phyloP scores from a whole-genome alignment of 2,797 vertebrate genomes.

The Gephyroberyx darwinii region DNA sequence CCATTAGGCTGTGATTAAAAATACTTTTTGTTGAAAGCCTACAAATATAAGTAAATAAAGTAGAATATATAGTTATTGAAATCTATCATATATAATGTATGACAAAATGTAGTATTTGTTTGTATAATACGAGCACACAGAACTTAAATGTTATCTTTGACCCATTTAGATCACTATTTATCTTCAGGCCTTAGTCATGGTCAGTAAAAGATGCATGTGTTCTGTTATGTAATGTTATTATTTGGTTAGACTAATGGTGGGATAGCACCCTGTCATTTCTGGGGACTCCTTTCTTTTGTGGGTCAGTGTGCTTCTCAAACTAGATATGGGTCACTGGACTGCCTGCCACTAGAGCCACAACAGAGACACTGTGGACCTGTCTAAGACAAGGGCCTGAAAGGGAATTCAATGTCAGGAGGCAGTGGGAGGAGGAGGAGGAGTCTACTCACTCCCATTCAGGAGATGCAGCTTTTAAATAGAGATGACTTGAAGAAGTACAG shows the following conservation, averaged over 20 bases:
- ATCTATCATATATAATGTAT: background rate
- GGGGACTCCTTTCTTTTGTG: conserved; percentile 69
- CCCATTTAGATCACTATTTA: background rate
- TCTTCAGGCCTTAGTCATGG: background rate
- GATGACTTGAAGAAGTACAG: conserved; percentile 65
- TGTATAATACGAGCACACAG: background rate
- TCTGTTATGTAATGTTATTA: conserved; percentile 7
- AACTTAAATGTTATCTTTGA: background rate
- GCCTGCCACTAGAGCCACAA: conserved; percentile 59
- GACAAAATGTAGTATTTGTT: background rate
- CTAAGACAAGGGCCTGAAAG: conserved; percentile 79
- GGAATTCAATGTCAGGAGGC: conserved; percentile 69
- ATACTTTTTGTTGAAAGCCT: background rate
- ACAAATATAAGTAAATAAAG: background rate
- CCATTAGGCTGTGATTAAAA: background rate
- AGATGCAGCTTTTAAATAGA: conserved; percentile 62
- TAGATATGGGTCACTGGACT: conserved; percentile 78
- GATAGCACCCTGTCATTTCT: conserved; percentile 5
- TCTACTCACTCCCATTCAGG: conserved; percentile 56
- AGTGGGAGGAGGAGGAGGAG: conserved; percentile 43
- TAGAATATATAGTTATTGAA: background rate
- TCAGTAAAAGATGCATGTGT: background rate
- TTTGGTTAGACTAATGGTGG: conserved; percentile 30
- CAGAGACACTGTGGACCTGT: conserved; percentile 71
- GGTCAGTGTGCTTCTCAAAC: conserved; percentile 75